Base-by-base conservation (phyloP, 2,888 invertebrate genomes). In the Tineola bisselliella region DNA sequence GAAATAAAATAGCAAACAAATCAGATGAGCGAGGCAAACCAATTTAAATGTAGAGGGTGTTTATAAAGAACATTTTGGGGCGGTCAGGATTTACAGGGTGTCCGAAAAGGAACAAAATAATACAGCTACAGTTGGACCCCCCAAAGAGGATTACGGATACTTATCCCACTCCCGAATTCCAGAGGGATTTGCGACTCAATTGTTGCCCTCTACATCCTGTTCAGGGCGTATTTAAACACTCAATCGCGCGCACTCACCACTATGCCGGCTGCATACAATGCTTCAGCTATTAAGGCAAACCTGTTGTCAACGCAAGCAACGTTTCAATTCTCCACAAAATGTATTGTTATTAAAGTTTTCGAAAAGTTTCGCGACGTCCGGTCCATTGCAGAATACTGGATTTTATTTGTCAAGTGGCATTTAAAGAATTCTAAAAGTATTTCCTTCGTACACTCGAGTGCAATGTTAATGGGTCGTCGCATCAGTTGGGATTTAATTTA, bases 101-200 rank as follows among this genome's bases (percentile, higher is more conserved):
- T 31, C 18, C 58, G 8, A 58, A 54, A 58, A 58, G 58, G 58
- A 58, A 58, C 33, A 31, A 33, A 58, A 58, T 58, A 58, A 58
- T 58, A 54, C 10, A 54, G 54, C 31, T 33, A 5, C 13, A 58
- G 56, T 18, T 25, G 56, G 19, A 56, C 19, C 18, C 13, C 15
- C 58, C 8, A 58, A 33, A 58, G 58, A 58, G 58, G 58, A 58
- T 58, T 58, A 58, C 58, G 58, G 58, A 13, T 58, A 58, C 58
- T 58, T 58, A 58, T 58, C 58, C 58, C 58, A 12, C 17, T 15
- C 12, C 13, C 33, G 30, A 58, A 33, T 13, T 30, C 58, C 33
- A 25, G 11, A 33, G 58, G 58, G 33, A 33, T 58, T 58, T 58
- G 1, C 33, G n/a, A 56, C 56, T 17, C 54, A 18, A 54, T 54